Percentiles rank a stretch among this genome's conserved stretches.
These are phyloP conservation scores for Heteropelma amictum DNA, from an alignment of 2,888 invertebrate species.

Conservation along the genomic window DNA sequence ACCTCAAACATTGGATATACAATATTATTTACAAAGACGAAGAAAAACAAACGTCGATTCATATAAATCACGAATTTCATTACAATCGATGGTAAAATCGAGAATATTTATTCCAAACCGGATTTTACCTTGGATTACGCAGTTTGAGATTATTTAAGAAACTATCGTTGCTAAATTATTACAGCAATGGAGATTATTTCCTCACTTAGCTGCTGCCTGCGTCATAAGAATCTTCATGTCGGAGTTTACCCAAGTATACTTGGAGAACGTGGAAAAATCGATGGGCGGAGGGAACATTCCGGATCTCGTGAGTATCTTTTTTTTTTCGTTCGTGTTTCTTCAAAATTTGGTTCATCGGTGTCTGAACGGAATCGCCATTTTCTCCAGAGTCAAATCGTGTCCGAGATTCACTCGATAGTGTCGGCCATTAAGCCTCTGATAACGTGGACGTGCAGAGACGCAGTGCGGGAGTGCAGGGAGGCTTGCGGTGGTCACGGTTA, in stretches of 20 bases:
- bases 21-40: too few species aligned
- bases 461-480: slow-evolving; percentile 90
- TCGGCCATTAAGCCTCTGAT: slow-evolving; percentile 85
- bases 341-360: not conserved
- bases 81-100: not conserved
- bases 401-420: slow-evolving; percentile 86
- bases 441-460: slow-evolving; percentile 87
- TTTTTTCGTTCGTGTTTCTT: slow-evolving; percentile 16
- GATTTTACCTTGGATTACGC: not conserved
- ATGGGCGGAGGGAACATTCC: slow-evolving; percentile 72
- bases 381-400: slow-evolving; percentile 83
- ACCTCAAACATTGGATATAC: too few species aligned
- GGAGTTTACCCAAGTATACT: slow-evolving; percentile 83
- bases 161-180: slow-evolving; percentile 58
- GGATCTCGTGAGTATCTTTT: slow-evolving; percentile 72
- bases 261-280: slow-evolving; percentile 85
- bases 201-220: slow-evolving; percentile 85
- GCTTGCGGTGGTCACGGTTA: slow-evolving; percentile 94
- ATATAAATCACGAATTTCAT: too few species aligned
- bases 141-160: not conserved
- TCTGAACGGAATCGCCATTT: not conserved
- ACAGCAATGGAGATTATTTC: slow-evolving; percentile 91
- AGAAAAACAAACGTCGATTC: too few species aligned
- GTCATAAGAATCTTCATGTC: slow-evolving; percentile 84
- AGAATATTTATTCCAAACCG: not conserved